Base-by-base conservation (phyloP, 1,140 invertebrate species). In the Trichonephila inaurata region DNA sequence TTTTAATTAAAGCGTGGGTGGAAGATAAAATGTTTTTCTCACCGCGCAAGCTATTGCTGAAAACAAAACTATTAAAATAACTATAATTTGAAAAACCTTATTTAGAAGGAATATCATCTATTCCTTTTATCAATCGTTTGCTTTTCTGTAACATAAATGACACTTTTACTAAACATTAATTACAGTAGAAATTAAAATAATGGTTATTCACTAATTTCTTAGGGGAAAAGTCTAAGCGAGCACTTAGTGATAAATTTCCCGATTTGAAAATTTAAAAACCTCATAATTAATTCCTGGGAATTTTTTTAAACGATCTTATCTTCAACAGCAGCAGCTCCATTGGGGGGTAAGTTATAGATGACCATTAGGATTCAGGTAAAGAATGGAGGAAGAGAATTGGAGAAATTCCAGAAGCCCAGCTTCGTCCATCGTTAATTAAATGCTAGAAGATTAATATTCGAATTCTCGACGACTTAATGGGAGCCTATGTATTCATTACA, bases 371-470 rank as follows among this genome's bases (percentile, higher is more conserved):
- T 33, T 28, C 72, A 77, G 6, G 16, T 6, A 28, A 40, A 64
- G 62, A 64, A 40, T 18, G 28, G 24, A 33, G 69, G 2, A 6
- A 18, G 24, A 28, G 69, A 33, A 18, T 40, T 77, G 72, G 72
- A 77, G 72, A 33, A 40, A 77, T 77, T 77, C 72, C 72, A 77
- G 72, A 33, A 40, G 72, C 72, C 16, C 24, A 3, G 69, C 5
- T 4, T 24, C 69, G 69, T 72, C 69, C 69, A 72, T 19, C 72
- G 72, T 77, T 77, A 40, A 77, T 77, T 77, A 77, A 77, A 77
- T 40, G 72, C 72, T 16, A 33, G 72, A 77, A 69, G 66, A 69
- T 69, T 69, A 69, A 69, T 69, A 69, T 77, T 40, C 28, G 21
- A 16, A 19, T 33, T 18, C 16, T 3, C 28, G 72, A 69, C 24